Conservation (phyloP, 1,140 invertebrate genomes). For the Drosophila orosa region DNA sequence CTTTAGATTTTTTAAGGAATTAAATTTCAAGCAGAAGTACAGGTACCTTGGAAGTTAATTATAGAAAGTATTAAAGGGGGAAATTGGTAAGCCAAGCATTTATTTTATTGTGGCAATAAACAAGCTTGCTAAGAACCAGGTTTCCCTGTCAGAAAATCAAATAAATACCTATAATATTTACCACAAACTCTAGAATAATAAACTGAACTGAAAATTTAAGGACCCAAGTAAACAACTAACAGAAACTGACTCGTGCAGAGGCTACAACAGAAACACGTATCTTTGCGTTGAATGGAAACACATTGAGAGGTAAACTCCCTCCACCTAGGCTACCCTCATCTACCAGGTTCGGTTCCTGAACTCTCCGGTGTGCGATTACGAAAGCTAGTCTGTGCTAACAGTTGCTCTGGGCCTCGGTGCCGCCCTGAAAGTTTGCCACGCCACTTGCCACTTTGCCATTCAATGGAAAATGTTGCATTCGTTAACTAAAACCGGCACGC, state of each 20-base stretch:
- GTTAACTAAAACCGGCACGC: slow-evolving; percentile 47
- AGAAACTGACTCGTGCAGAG: slow-evolving; percentile 2
- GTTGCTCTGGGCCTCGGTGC: slow-evolving; percentile 39
- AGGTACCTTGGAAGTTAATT: neutral
- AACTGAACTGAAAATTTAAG: neutral
- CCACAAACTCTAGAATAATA: neutral
- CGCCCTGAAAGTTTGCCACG: slow-evolving; percentile 13
- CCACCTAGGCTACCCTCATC: neutral
- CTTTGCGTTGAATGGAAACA: slow-evolving; percentile 15
- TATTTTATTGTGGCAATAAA: neutral
- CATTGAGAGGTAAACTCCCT: neutral
- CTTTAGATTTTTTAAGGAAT: neutral
- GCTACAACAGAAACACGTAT: slow-evolving; percentile 16
- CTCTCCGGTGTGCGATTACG: slow-evolving; percentile 49
- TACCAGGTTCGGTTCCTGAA: slow-evolving; percentile 1
- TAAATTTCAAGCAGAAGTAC: neutral
- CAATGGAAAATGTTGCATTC: slow-evolving; percentile 37
- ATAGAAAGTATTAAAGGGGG: too few species aligned
- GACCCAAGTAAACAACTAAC: slow-evolving; percentile 8
- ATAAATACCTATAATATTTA: neutral
- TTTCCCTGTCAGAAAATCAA: neutral
- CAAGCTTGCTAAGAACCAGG: neutral
- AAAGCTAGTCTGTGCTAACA: slow-evolving; percentile 45
- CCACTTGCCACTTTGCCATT: slow-evolving; percentile 41
- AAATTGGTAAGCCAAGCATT: neutral